phyloP scores from a whole-genome alignment of 1,140 invertebrate genomes.

The Tetranychus cinnabarinus region DNA sequence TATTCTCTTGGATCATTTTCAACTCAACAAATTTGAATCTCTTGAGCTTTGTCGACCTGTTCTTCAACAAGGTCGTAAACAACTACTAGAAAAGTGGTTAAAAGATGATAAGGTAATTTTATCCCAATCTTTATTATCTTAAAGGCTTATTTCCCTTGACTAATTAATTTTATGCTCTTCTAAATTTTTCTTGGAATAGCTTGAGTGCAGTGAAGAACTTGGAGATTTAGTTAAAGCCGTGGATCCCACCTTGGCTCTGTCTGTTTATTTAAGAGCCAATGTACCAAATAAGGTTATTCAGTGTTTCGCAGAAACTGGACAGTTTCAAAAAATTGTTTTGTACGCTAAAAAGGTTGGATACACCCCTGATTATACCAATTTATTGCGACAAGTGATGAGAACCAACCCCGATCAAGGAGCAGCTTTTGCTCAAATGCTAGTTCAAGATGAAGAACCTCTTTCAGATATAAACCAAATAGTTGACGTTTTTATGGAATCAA shows the following conservation, averaged over 20 bases:
- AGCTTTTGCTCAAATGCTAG: slow-evolving; percentile 69
- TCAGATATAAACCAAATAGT: slow-evolving; percentile 96
- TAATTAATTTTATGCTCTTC: not conserved
- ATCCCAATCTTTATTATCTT: not conserved
- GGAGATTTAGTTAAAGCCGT: slow-evolving; percentile 88
- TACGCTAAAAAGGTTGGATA: slow-evolving; percentile 99
- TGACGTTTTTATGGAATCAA: slow-evolving; percentile 98
- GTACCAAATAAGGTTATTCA: slow-evolving; percentile 96
- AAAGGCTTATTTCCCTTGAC: too few relatives aligned
- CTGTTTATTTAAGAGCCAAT: slow-evolving; percentile 89
- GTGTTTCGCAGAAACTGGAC: slow-evolving; percentile 97
- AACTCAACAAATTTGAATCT: slow-evolving; percentile 90
- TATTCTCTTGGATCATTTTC: slow-evolving; percentile 82
- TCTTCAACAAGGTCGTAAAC: slow-evolving; percentile 69
- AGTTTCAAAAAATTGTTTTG: slow-evolving; percentile 97
- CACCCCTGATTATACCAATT: slow-evolving; percentile 89
- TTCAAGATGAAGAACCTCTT: slow-evolving; percentile 86
- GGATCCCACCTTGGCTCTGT: slow-evolving; percentile 81
- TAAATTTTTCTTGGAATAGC: slow-evolving; percentile 12
- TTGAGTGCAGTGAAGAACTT: slow-evolving; percentile 95
- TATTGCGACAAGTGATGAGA: slow-evolving; percentile 87
- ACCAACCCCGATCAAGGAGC: slow-evolving; percentile 76
- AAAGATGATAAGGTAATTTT: slow-evolving; percentile 70
- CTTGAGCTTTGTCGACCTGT: slow-evolving; percentile 89
- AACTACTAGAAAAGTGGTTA: slow-evolving; percentile 93